These are phyloP conservation scores for Adrianichthys oophorus DNA, from an alignment of 2,797 vertebrate species.

Conservation along the genomic window DNA sequence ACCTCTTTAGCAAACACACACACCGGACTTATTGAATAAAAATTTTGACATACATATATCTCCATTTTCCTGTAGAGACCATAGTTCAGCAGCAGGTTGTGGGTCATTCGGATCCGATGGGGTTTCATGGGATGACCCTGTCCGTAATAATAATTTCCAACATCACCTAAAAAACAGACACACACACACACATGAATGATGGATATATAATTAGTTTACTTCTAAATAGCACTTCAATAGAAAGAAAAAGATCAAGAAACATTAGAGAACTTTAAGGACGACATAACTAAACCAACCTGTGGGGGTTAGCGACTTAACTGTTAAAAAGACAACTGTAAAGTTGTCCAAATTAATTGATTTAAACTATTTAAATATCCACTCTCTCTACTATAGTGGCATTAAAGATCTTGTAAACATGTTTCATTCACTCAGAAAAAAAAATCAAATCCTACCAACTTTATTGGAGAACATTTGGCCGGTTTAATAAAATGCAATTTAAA, in stretches of 20 bases:
- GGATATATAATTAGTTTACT: background rate
- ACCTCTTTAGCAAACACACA: background rate
- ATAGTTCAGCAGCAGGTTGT: slow-evolving; percentile 96
- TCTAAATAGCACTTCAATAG: background rate
- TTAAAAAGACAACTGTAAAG: no score
- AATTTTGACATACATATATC: slow-evolving; percentile 86
- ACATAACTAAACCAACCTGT: no score
- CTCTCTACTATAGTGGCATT: no score
- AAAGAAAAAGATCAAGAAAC: background rate
- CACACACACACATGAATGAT: background rate
- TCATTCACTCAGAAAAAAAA: no score
- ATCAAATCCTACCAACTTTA: no score
- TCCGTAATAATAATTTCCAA: slow-evolving; percentile 96
- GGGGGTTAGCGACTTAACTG: no score
- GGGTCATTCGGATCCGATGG: slow-evolving; percentile 95
- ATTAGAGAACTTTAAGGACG: no score
- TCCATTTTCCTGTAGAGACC: slow-evolving; percentile 98
- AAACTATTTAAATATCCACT: no score
- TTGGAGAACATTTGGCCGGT: no score
- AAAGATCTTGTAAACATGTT: no score
- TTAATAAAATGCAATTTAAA: no score
- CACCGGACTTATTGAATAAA: background rate
- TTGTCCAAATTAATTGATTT: no score
- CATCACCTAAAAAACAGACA: slow-evolving; percentile 82
- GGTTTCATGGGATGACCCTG: slow-evolving; percentile 97